Evolutionary conservation across 2,797 vertebrate species (phyloP).

Genomic region (Lacerta bilineata): DNA sequence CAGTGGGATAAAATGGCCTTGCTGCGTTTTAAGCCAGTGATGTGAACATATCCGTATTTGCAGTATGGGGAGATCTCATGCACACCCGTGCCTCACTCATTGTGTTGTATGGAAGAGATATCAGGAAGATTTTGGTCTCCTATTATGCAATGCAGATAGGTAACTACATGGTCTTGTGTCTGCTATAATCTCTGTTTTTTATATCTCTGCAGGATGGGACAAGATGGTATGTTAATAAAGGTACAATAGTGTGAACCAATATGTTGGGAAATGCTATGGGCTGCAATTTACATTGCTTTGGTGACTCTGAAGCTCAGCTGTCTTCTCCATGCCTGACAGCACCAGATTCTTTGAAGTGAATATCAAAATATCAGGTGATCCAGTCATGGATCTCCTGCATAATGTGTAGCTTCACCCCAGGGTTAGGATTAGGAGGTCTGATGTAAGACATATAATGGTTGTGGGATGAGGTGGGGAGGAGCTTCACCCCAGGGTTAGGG

Average conservation of each 20-base stretch:
- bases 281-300: not conserved
- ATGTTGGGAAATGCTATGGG: not conserved
- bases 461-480: not conserved
- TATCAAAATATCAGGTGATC: not conserved
- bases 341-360: not conserved
- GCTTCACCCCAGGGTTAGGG: not conserved
- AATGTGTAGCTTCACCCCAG: not conserved
- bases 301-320: not conserved
- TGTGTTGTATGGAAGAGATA: too few species aligned
- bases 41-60: too few species aligned
- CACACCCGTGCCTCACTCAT: too few species aligned
- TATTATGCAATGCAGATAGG: not conserved
- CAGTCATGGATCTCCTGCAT: not conserved
- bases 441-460: too few species aligned
- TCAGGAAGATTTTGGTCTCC: too few species aligned
- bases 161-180: not conserved
- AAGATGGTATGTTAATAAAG: slow-evolving; percentile 94
- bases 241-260: slow-evolving; percentile 69
- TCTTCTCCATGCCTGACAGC: not conserved
- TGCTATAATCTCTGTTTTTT: slow-evolving; percentile 12
- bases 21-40: too few species aligned
- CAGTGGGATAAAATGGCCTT: too few species aligned
- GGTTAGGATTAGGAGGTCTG: not conserved
- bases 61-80: too few species aligned
- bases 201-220: slow-evolving; percentile 84